Evolutionary conservation across 2,888 invertebrate species (phyloP), one percentile per base, ranked within the genome.

Genomic region (Epinotia demarniana): DNA sequence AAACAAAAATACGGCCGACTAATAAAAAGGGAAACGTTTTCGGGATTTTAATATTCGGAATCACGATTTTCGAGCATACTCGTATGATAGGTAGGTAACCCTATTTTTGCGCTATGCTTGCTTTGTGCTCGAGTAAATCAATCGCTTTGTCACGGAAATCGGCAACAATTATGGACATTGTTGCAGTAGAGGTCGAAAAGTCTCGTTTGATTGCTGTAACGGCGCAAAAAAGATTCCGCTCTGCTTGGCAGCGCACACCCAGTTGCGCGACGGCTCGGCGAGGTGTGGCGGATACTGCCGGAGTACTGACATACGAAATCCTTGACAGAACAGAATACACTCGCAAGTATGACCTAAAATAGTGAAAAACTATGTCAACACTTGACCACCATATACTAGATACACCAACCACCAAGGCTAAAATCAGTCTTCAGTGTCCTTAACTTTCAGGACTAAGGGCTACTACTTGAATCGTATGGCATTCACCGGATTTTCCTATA

Each of bases 201-300:
- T 66, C 46, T 46, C 19, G 33, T 66, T 43, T 58, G 72, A 63
- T 64, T 72, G 53, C 66, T 9, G 23, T 39, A 49, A 39, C 46
- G 18, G 19, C 33, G 18, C 73, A 73, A 73, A 68, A 73, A 73
- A 33, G 9, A 61, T 68, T 73, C 67, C 73, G 73, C 60, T 73
- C 61, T 16, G 27, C 0, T 62, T 49, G 61, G 11, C 66, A 0
- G 27, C 63, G 58, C 64, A 64, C 73, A 13, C 60, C 66, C 73
- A 33, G 66, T 23, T 43, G 67, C 33, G 33, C 16, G 19, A 12
- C 13, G 16, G 55, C 33, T 53, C 13, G 9, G 53, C 53, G 2
- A 23, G 55, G 62, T 43, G 63, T 55, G 60, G 58, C 18, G 43
- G 23, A 58, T 49, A 18, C 39, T 62, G 18, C 33, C 43, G 16